Evolutionary conservation across 2,113 vertebrate genomes (phyloP).

Genomic region (Serinus canaria): DNA sequence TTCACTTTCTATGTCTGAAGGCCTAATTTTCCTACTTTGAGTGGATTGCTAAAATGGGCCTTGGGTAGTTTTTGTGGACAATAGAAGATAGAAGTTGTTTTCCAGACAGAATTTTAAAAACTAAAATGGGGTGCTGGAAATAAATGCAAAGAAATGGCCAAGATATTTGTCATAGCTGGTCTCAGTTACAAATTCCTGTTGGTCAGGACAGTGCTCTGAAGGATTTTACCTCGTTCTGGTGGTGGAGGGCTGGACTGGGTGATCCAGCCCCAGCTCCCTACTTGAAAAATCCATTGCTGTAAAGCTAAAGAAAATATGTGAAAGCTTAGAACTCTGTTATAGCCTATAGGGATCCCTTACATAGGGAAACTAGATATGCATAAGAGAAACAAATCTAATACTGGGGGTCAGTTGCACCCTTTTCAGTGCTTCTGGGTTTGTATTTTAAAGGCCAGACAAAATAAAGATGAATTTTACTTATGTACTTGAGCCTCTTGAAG

Average conservation of each 20-base stretch:
- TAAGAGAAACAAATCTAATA: neutral
- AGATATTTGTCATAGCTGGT: neutral
- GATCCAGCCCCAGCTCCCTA: neutral
- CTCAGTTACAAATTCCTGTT: neutral
- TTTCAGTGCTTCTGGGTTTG: neutral
- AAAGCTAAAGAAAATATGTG: neutral
- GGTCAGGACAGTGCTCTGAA: neutral
- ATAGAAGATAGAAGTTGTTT: neutral
- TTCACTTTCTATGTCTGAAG: neutral
- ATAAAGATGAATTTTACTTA: neutral
- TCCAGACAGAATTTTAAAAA: neutral
- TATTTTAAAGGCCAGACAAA: neutral
- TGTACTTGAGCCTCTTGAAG: neutral
- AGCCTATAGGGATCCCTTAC: neutral
- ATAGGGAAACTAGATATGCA: neutral
- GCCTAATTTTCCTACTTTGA: neutral
- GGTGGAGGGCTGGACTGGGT: neutral
- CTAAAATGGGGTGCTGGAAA: neutral
- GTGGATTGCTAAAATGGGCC: neutral
- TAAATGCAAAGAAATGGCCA: neutral
- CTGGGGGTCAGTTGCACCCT: neutral
- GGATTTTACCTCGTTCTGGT: neutral
- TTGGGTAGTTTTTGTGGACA: rapidly evolving
- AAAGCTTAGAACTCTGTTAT: neutral
- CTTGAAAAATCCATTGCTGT: neutral